These are phyloP conservation scores for Python bivittatus DNA, from an alignment of 2,113 vertebrate genomes.

Conservation along the genomic window DNA sequence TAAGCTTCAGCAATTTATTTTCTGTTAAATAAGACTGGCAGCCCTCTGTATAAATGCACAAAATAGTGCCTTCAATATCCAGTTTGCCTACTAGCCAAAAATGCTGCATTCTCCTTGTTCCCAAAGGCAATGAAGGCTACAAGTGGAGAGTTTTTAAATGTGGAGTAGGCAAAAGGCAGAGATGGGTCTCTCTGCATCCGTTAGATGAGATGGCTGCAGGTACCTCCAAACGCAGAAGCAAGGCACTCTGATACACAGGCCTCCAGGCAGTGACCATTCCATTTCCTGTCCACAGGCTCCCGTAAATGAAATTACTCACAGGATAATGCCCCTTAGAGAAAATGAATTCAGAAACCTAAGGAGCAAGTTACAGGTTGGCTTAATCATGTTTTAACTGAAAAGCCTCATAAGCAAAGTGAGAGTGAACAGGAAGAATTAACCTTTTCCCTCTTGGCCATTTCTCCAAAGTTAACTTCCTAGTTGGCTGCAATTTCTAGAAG, in stretches of 20 bases:
- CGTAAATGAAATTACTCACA: background rate
- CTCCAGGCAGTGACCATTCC: background rate
- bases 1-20: background rate
- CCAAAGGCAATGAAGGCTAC: background rate
- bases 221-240: background rate
- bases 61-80: background rate
- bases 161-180: background rate
- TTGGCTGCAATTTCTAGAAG: background rate
- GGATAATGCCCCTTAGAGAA: background rate
- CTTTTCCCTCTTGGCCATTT: background rate
- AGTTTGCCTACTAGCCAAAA: background rate
- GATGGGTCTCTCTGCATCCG: background rate
- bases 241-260: background rate
- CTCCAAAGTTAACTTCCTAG: background rate
- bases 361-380: background rate
- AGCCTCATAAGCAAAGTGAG: background rate
- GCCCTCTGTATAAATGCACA: background rate
- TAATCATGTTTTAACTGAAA: background rate
- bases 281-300: background rate
- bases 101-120: background rate
- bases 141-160: background rate
- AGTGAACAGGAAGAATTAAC: background rate
- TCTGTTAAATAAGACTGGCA: background rate
- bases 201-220: background rate
- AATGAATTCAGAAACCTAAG: background rate